Conservation (phyloP, 2,888 invertebrate genomes). For the Orchesellides sinensis region DNA sequence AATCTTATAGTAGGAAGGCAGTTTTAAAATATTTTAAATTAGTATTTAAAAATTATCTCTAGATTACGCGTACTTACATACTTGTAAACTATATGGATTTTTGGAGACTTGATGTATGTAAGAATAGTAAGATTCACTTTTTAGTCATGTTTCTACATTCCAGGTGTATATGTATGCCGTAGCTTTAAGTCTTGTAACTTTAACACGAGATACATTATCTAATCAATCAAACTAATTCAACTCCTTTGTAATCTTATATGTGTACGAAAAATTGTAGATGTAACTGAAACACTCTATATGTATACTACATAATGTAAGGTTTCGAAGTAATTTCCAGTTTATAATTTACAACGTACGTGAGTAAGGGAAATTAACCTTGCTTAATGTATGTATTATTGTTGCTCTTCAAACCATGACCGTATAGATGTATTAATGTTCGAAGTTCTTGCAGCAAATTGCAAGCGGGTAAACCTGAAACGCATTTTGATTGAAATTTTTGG, state of each 20-base stretch:
- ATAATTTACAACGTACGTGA: not conserved
- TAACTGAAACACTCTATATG: not conserved
- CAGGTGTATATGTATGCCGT: not conserved
- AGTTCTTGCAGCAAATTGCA: too few species aligned
- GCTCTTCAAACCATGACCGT: not conserved
- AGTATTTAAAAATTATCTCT: not conserved
- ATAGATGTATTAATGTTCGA: too few species aligned
- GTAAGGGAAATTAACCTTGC: not conserved
- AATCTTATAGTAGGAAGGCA: not conserved
- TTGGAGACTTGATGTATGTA: constrained; percentile 13
- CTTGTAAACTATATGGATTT: not conserved
- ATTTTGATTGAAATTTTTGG: too few species aligned
- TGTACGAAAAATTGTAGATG: not conserved
- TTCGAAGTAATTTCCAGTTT: too few species aligned
- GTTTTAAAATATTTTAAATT: not conserved
- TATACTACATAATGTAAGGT: too few species aligned
- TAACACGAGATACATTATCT: not conserved
- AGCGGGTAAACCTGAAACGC: too few species aligned
- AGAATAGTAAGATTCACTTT: not conserved
- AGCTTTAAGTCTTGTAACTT: not conserved
- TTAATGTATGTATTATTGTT: not conserved
- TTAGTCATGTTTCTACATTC: constrained; percentile 52
- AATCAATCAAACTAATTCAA: not conserved
- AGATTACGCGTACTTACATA: not conserved
- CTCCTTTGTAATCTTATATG: constrained; percentile 6